A percentile compares a stretch with the other conserved stretches of the same genome.
These are phyloP conservation scores for Polyommatus iphigenia DNA, from an alignment of 2,888 invertebrate genomes.

Conservation along the genomic window DNA sequence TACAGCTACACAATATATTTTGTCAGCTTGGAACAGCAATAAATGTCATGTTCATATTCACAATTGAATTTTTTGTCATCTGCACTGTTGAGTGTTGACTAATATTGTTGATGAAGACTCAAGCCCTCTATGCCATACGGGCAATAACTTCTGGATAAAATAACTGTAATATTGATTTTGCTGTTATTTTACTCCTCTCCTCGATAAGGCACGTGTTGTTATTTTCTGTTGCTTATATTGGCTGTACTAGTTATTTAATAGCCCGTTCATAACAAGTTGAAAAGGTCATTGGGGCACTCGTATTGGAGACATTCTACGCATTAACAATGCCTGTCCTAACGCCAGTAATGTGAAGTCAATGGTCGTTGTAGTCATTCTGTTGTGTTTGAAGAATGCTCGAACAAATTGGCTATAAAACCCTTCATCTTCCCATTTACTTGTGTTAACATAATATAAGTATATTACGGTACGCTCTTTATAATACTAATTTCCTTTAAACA, in stretches of 20 bases:
- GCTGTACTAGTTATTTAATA: neutral
- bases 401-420: conserved; percentile 39
- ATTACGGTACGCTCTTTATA: neutral
- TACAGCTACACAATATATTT: neutral
- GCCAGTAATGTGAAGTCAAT: neutral
- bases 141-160: neutral
- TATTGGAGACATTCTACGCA: neutral
- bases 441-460: conserved; percentile 28
- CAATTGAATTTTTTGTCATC: neutral
- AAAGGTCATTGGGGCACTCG: neutral
- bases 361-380: conserved; percentile 46
- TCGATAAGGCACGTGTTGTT: neutral
- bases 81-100: neutral
- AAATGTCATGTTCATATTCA: neutral
- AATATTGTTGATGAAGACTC: neutral
- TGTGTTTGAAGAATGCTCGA: conserved; percentile 41
- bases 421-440: conserved; percentile 30
- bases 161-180: neutral
- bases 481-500: conserved; percentile 6
- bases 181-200: neutral
- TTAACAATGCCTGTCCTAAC: neutral
- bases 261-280: neutral
- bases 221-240: neutral
- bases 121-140: neutral
- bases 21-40: neutral